Base-by-base conservation (phyloP, 2,113 vertebrate genomes). In the Labeo catla region DNA sequence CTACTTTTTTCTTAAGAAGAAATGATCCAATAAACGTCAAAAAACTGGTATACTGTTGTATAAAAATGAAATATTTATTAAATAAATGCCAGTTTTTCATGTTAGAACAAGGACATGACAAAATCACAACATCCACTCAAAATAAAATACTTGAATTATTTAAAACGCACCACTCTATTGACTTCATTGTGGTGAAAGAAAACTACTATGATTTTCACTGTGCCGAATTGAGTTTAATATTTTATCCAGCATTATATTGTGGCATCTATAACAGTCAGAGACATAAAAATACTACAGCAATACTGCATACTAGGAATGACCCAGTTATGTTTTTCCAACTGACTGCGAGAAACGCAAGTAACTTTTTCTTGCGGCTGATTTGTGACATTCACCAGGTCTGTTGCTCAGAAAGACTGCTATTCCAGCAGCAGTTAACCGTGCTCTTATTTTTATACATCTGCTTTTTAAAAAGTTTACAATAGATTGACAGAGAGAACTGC, bases 381-480 rank as follows among this genome's bases (percentile, higher is more conserved):
- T 78, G 50, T 21, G 23, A 50, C 80, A 82, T 12, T 47, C 19
- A 23, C 34, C 54, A 43, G 2, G 21, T 21, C 45, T 50, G 45
- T 66, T 66, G 21, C 8, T 68, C 12, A 68, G 80, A 68, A 66
- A 68, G 61, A 49, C 23, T 11, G 28, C 50, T 36, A 54, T 78
- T 78, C 50, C 50, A 78, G 28, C 57, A 39, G 28, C 50, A 57
- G 82, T 84, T 61, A 70, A 59, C 77, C 23, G 3, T 43, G 47
- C 63, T 70, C 12, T 47, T 80, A 23, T 80, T 70, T 70, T 80
- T 70, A 63, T 70, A 13, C 76, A 61, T 45, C 50, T 73, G 54
- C 68, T 81, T 61, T 72, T 81, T 81, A 54, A 49, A 72, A 81
- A 81, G 85, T 81, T 81, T 73, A 86, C 50, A 81, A 54, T 34